These are phyloP conservation scores for Electrona antarctica DNA, from an alignment of 2,113 vertebrate genomes.

Conservation along the genomic window DNA sequence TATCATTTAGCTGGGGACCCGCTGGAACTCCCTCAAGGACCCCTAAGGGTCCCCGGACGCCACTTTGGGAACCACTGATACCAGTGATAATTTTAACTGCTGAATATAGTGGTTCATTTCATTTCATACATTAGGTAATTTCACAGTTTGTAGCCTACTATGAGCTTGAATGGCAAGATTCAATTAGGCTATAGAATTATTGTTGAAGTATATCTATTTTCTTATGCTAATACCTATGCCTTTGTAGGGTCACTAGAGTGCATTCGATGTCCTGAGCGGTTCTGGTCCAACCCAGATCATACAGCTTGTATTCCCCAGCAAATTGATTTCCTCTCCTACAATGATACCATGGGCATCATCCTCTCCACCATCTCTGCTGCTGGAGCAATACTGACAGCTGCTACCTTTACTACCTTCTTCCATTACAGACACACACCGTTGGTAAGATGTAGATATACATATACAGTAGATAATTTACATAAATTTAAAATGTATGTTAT, in stretches of 20 bases:
- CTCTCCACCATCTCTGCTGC: constrained; percentile 49
- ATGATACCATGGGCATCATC: constrained; percentile 54
- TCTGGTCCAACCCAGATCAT: constrained; percentile 57
- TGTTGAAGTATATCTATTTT: not conserved
- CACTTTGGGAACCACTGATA: too few species aligned
- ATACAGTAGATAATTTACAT: too few species aligned
- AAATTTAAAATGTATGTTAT: too few species aligned
- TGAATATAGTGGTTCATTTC: too few species aligned
- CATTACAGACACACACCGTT: constrained; percentile 52
- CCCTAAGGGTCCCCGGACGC: too few species aligned
- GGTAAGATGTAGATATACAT: not conserved
- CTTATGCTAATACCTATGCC: not conserved
- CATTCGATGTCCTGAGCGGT: constrained; percentile 52
- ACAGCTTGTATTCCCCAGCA: constrained; percentile 55
- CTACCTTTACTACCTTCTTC: constrained; percentile 46
- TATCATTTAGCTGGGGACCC: too few species aligned
- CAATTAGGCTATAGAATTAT: too few species aligned
- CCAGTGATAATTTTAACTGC: too few species aligned
- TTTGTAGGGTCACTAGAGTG: constrained; percentile 57
- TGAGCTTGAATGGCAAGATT: too few species aligned
- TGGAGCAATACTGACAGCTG: constrained; percentile 48
- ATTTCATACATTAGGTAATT: too few species aligned
- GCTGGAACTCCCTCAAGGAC: too few species aligned
- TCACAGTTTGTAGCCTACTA: too few species aligned
- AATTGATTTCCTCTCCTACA: constrained; percentile 63